These are phyloP conservation scores for Thinocorus orbignyianus DNA, from an alignment of 2,113 vertebrate species.

Conservation along the genomic window DNA sequence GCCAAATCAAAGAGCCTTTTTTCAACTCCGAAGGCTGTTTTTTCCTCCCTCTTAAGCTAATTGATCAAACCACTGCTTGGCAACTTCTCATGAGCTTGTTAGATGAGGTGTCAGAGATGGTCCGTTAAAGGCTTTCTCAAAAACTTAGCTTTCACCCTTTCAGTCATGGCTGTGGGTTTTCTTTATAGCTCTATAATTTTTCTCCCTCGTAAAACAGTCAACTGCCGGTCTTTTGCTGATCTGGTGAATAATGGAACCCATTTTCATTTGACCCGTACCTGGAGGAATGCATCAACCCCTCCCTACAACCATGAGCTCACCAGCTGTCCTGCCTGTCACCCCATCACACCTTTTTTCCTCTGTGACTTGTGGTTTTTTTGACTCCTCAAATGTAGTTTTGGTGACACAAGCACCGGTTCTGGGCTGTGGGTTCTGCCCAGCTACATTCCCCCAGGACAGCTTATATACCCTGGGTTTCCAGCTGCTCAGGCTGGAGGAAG, in stretches of 20 bases:
- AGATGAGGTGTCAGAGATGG: not conserved
- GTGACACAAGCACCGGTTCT: not conserved
- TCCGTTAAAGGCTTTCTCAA: not conserved
- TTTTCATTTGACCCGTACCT: not conserved
- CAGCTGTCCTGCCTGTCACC: rapidly evolving
- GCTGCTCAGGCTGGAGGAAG: not conserved
- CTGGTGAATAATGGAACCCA: not conserved
- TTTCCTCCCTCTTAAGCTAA: not conserved
- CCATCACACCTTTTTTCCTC: not conserved
- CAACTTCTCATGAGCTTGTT: not conserved
- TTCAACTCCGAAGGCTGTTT: not conserved
- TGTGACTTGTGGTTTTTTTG: not conserved
- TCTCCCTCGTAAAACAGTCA: not conserved
- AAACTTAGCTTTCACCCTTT: not conserved
- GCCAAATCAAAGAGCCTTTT: not conserved
- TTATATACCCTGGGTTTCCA: rapidly evolving
- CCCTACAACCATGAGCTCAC: not conserved
- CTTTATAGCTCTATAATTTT: not conserved
- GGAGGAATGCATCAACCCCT: rapidly evolving
- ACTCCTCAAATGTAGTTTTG: not conserved
- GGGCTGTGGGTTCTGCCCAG: not conserved
- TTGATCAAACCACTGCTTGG: not conserved
- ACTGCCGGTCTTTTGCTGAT: not conserved
- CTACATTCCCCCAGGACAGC: not conserved
- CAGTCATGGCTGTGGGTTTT: not conserved